Conservation (phyloP, 2,797 vertebrate species). For the Chelidonichthys spinosus region DNA sequence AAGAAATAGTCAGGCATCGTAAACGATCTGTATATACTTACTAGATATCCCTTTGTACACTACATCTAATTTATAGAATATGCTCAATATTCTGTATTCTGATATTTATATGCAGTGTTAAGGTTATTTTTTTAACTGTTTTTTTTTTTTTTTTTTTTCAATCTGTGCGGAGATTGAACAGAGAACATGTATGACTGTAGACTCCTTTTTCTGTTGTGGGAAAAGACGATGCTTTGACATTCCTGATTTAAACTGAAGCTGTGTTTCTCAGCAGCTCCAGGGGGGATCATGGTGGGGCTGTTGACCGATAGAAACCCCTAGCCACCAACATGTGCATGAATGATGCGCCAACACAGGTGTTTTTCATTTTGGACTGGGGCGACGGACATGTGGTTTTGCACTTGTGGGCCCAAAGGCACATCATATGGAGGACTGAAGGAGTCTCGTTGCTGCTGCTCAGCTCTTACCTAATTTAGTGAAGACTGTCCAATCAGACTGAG, state of each 20-base stretch:
- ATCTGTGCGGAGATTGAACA: constrained; percentile 42
- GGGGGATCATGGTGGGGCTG: constrained; percentile 22
- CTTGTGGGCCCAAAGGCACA: constrained; percentile 50
- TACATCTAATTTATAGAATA: constrained; percentile 82
- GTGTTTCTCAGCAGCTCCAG: constrained; percentile 41
- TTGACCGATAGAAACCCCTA: constrained; percentile 60
- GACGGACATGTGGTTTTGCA: constrained; percentile 65
- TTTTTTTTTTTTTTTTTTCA: constrained; percentile 39
- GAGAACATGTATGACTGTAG: constrained; percentile 55
- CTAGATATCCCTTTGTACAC: constrained; percentile 73
- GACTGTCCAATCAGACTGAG: constrained; percentile 28
- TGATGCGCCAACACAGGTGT: constrained; percentile 61
- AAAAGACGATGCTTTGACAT: constrained; percentile 75
- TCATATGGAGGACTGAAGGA: constrained; percentile 45
- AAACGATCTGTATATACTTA: constrained; percentile 69
- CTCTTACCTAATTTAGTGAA: constrained; percentile 36
- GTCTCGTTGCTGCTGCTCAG: constrained; percentile 45
- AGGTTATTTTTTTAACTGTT: constrained; percentile 73
- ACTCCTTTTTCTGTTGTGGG: constrained; percentile 39
- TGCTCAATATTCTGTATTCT: constrained; percentile 92
- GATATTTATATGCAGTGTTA: constrained; percentile 91
- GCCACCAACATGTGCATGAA: constrained; percentile 27
- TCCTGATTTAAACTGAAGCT: constrained; percentile 71
- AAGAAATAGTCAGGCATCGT: constrained; percentile 69
- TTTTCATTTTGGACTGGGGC: constrained; percentile 49